Conservation (phyloP, 2,888 invertebrate genomes). For the Syrphus vitripennis region DNA sequence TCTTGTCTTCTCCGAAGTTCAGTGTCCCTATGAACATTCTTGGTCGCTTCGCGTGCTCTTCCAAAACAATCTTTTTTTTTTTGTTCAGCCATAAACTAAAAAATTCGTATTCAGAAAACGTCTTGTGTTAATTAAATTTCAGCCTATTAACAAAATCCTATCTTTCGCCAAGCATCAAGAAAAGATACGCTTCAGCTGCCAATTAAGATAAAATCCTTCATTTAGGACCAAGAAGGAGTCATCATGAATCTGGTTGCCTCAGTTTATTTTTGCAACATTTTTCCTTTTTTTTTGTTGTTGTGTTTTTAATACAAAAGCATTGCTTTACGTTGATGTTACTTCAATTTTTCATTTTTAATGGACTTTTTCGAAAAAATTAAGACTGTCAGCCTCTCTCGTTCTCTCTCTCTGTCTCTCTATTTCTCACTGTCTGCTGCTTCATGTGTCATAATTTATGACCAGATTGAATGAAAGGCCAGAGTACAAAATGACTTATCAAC, state of each 20-base stretch:
- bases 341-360: constrained; percentile 71
- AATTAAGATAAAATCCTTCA: constrained; percentile 39
- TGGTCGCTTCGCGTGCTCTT: not conserved
- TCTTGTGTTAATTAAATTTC: constrained; percentile 68
- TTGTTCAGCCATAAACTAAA: not conserved
- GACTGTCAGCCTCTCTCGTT: constrained; percentile 34
- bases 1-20: constrained; percentile 6
- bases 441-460: constrained; percentile 64
- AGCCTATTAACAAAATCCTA: constrained; percentile 62
- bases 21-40: constrained; percentile 7
- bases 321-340: constrained; percentile 38
- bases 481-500: constrained; percentile 51
- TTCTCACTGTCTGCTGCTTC: not conserved
- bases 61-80: not conserved
- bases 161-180: constrained; percentile 2
- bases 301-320: not conserved
- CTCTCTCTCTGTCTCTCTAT: constrained; percentile 3
- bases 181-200: not conserved
- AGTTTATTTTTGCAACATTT: not conserved
- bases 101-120: constrained; percentile 60
- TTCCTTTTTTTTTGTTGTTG: not conserved
- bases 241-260: not conserved
- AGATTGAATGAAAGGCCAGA: constrained; percentile 53
- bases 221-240: constrained; percentile 5
- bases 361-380: constrained; percentile 63